Evolutionary conservation across 2,888 invertebrate species (phyloP).

Genomic region (Epiblema foenella): DNA sequence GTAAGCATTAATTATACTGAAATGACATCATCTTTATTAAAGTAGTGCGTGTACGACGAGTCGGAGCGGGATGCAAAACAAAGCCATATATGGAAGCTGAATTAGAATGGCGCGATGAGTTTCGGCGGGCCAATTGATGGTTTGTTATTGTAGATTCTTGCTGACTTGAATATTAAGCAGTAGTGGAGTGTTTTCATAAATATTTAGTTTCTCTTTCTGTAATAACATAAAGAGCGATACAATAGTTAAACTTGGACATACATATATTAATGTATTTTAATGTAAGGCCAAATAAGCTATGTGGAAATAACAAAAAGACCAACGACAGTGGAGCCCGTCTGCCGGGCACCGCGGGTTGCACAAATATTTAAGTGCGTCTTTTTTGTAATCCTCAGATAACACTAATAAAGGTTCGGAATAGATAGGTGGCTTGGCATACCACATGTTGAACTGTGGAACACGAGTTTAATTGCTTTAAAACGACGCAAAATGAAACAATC

Average conservation of each 20-base stretch:
- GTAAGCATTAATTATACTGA: conserved; percentile 50
- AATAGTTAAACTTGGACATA: background rate
- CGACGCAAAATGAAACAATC: conserved; percentile 31
- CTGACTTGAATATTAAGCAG: conserved; percentile 23
- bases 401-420: conserved; percentile 9
- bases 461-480: conserved; percentile 13
- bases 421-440: conserved; percentile 1
- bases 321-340: conserved; percentile 20
- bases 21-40: conserved; percentile 64
- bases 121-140: conserved; percentile 22
- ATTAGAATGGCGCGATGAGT: conserved; percentile 30
- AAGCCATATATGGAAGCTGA: conserved; percentile 41
- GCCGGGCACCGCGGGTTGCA: conserved; percentile 38
- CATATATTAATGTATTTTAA: background rate
- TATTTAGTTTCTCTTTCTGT: background rate
- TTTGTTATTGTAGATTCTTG: conserved; percentile 33
- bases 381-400: conserved; percentile 35
- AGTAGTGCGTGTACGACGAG: conserved; percentile 45
- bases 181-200: conserved; percentile 14
- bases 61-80: conserved; percentile 43
- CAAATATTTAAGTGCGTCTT: conserved; percentile 37
- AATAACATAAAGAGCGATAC: background rate
- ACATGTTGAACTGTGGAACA: conserved; percentile 22
- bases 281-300: conserved; percentile 8
- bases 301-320: conserved; percentile 16